Percentiles rank a stretch among this genome's conserved stretches.
Conservation (phyloP, 1,140 invertebrate species). For the Belonocnema kinseyi region DNA sequence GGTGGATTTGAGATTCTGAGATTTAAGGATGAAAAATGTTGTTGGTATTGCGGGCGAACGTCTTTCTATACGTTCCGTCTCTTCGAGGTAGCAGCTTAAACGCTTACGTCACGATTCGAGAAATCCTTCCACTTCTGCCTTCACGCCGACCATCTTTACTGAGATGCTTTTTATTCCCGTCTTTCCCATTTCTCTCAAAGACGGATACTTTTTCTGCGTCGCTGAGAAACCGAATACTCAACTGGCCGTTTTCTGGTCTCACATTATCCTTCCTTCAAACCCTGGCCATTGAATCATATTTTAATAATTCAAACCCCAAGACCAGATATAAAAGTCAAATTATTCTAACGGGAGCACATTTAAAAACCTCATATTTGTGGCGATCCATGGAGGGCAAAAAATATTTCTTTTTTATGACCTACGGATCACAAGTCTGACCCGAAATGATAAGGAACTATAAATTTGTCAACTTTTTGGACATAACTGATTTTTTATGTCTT, state of each 20-base stretch:
- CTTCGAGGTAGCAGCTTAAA: conserved; percentile 43
- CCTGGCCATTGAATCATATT: conserved; percentile 21
- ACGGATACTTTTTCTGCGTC: conserved; percentile 12
- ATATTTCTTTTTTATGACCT: too few relatives aligned
- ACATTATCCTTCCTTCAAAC: background rate
- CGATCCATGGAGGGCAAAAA: background rate
- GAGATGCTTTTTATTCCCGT: conserved; percentile 9
- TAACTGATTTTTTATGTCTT: too few relatives aligned
- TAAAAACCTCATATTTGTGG: background rate
- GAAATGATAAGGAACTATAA: too few relatives aligned
- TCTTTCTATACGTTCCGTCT: conserved; percentile 38
- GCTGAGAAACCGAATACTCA: conserved; percentile 4
- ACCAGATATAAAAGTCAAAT: conserved; percentile 13
- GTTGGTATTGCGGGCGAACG: conserved; percentile 38
- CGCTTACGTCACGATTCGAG: conserved; percentile 40
- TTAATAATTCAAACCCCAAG: conserved; percentile 12
- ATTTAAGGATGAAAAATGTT: conserved; percentile 47
- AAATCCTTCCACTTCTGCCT: conserved; percentile 36
- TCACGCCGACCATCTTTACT: conserved; percentile 8
- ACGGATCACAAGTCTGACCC: too few relatives aligned
- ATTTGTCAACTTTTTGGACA: too few relatives aligned
- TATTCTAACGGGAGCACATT: background rate
- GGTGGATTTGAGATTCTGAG: conserved; percentile 33
- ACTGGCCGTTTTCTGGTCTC: background rate
- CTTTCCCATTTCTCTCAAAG: background rate